These are phyloP conservation scores for Pinna nobilis DNA, from an alignment of 1,140 invertebrate genomes.

Conservation along the genomic window DNA sequence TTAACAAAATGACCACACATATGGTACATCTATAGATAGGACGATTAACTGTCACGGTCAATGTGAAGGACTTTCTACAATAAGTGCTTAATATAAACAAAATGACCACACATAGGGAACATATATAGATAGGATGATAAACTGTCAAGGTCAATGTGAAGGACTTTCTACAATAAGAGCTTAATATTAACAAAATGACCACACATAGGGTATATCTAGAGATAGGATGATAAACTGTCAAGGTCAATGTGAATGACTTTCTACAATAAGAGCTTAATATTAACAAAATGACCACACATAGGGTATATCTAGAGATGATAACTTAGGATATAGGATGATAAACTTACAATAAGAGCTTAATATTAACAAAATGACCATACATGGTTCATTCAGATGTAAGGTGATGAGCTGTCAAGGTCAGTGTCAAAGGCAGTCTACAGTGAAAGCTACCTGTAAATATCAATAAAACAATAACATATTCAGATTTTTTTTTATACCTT, in stretches of 20 bases:
- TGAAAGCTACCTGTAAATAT: neutral
- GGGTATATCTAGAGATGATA: slow-evolving; percentile 42
- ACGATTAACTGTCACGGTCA: neutral
- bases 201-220: slow-evolving; percentile 53
- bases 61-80: slow-evolving; percentile 83
- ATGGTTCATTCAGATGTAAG: slow-evolving; percentile 36
- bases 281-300: neutral
- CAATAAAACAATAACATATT: neutral
- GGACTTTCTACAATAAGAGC: slow-evolving; percentile 80
- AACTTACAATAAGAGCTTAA: slow-evolving; percentile 73
- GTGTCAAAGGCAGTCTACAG: slow-evolving; percentile 83
- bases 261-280: slow-evolving; percentile 76
- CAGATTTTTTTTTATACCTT: too few species aligned
- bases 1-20: slow-evolving; percentile 57
- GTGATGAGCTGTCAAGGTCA: neutral
- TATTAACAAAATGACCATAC: neutral
- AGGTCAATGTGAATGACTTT: slow-evolving; percentile 79
- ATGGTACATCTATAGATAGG: slow-evolving; percentile 47
- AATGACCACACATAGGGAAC: slow-evolving; percentile 63
- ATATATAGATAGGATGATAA: slow-evolving; percentile 27
- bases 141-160: slow-evolving; percentile 73
- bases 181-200: slow-evolving; percentile 42
- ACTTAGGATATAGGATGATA: neutral
- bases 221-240: slow-evolving; percentile 21
- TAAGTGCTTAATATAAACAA: neutral